phyloP scores from a whole-genome alignment of 2,797 vertebrate genomes.

The Chrysolophus pictus region DNA sequence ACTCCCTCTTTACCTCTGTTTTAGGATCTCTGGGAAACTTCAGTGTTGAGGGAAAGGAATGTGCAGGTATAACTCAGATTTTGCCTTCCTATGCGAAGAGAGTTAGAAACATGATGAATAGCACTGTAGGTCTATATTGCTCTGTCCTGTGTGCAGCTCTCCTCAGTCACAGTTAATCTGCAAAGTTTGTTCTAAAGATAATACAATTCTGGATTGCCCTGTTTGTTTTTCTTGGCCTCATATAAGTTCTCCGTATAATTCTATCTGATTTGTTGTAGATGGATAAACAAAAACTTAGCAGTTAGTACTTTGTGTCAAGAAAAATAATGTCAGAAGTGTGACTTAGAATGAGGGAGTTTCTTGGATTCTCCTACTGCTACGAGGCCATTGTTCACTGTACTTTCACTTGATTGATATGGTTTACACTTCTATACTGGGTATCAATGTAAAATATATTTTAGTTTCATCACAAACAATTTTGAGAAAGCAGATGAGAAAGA shows the following conservation, averaged over 20 bases:
- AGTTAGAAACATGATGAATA: background rate
- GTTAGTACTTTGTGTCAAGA: background rate
- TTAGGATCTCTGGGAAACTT: background rate
- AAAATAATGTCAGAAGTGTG: background rate
- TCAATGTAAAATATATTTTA: background rate
- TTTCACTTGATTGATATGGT: background rate
- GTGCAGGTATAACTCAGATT: background rate
- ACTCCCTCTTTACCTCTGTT: background rate
- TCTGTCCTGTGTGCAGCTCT: background rate
- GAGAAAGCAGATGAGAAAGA: background rate
- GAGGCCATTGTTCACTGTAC: background rate
- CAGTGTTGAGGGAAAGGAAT: background rate
- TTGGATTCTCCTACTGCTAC: accelerated
- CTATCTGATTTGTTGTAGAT: background rate
- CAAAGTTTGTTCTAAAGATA: background rate
- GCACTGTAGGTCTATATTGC: background rate
- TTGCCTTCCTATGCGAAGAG: background rate
- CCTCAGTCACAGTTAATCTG: background rate
- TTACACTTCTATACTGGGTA: background rate
- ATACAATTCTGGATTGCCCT: background rate
- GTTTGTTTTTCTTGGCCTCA: background rate
- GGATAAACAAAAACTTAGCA: background rate
- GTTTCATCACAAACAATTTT: background rate
- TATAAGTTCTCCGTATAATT: background rate
- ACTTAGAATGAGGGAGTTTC: background rate